Evolutionary conservation across 2,888 invertebrate genomes (phyloP).

Genomic region (Octonoba sinensis): DNA sequence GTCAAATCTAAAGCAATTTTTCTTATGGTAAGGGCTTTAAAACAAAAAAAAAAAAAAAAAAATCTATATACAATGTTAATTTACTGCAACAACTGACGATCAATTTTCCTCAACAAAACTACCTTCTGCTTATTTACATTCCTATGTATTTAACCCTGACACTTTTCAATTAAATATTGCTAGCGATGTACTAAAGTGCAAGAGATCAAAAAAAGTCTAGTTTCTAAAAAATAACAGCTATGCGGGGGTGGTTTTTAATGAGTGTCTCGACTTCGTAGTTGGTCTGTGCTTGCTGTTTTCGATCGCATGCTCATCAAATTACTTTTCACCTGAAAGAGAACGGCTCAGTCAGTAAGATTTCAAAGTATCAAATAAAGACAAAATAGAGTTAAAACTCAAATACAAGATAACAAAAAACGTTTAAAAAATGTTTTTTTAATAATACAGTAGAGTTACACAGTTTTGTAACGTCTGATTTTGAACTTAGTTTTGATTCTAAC

Average conservation of each 20-base stretch:
- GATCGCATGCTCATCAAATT: slow-evolving; percentile 70
- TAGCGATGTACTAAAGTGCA: slow-evolving; percentile 60
- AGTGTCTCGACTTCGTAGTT: slow-evolving; percentile 67
- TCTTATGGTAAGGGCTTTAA: background rate
- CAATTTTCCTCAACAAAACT: background rate
- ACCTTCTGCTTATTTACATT: slow-evolving; percentile 41
- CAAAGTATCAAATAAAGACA: no score
- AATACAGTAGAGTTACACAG: no score
- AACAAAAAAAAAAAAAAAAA: slow-evolving; percentile 4
- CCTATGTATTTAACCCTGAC: slow-evolving; percentile 17
- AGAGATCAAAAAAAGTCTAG: slow-evolving; percentile 63
- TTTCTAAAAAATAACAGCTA: slow-evolving; percentile 49
- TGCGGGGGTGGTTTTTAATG: slow-evolving; percentile 37
- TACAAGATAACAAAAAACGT: no score
- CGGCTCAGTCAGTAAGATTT: no score
- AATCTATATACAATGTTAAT: slow-evolving; percentile 9
- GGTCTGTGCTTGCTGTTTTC: slow-evolving; percentile 73
- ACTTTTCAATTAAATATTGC: slow-evolving; percentile 34
- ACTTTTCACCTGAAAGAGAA: slow-evolving; percentile 69
- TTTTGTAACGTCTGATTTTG: no score
- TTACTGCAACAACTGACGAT: slow-evolving; percentile 1
- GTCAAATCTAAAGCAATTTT: slow-evolving; percentile 7
- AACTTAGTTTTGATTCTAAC: no score
- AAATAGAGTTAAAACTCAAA: no score
- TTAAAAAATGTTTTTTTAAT: no score